A percentile compares a stretch with the other conserved stretches of the same genome.
phyloP scores from a whole-genome alignment of 2,888 invertebrate genomes.

The Lasioglossum vierecki region DNA sequence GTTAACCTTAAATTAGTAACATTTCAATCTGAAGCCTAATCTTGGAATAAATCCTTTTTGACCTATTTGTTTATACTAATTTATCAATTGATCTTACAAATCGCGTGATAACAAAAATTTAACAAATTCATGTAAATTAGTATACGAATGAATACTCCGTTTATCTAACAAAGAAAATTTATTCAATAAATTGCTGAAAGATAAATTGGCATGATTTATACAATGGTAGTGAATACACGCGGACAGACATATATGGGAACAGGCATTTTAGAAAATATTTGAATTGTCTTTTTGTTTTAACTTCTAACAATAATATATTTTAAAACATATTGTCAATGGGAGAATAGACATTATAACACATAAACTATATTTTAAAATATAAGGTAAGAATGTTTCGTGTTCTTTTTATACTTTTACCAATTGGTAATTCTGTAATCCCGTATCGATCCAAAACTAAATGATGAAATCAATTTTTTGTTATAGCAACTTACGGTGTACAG shows the following conservation, averaged over 20 bases:
- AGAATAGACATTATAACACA: conserved; percentile 82
- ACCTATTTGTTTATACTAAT: too few relatives aligned
- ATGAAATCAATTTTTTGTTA: conserved; percentile 16
- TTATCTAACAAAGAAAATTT: conserved; percentile 4
- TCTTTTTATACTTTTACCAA: conserved; percentile 35
- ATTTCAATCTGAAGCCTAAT: not conserved
- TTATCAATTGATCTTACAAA: too few relatives aligned
- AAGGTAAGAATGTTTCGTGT: conserved; percentile 70
- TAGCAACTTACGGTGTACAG: conserved; percentile 2
- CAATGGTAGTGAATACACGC: not conserved
- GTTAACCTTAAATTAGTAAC: not conserved
- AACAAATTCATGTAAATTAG: not conserved
- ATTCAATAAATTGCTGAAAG: not conserved
- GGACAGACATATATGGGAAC: not conserved
- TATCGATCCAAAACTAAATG: conserved; percentile 1
- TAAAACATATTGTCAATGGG: conserved; percentile 83
- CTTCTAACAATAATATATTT: conserved; percentile 83
- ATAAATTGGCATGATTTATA: not conserved
- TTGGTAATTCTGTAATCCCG: conserved; percentile 52
- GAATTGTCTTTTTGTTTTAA: conserved; percentile 64
- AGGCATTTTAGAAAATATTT: conserved; percentile 33
- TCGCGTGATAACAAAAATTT: too few relatives aligned
- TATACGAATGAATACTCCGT: not conserved
- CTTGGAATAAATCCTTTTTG: not conserved
- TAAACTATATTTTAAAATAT: conserved; percentile 80